Evolutionary conservation across 2,113 vertebrate species (phyloP), one percentile per base, ranked within the genome.

Genomic region (Delphinapterus leucas): DNA sequence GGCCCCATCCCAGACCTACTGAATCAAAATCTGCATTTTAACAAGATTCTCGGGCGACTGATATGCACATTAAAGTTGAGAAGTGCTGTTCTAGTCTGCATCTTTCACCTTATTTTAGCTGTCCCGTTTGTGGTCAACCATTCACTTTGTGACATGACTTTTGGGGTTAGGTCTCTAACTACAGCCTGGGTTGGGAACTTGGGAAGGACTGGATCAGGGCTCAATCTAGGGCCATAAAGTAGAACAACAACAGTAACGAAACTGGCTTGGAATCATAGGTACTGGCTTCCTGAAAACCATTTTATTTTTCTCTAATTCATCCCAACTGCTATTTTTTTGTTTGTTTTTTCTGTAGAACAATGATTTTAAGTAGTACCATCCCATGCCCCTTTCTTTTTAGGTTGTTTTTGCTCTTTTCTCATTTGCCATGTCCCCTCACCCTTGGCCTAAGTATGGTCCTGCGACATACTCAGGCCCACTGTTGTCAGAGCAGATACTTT

Each of bases 251-350:
- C 2, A 61, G 23, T 17, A 81, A 55, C 71, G 93, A 82, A 93
- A 61, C 6, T 65, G 10, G 4, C 58, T 95, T 63, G 17, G 12
- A 92, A 61, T 87, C 83, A 38, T 44, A 81, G 17, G 31, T 73
- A 67, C 5, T 85, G 31, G 4, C 28, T 87, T 89, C 49, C 21
- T 93, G 49, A 92, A 96, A 97, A 73, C 7, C 80, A 18, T 74
- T 82, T 83, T 58, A 47, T 79, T 94, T 89, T 93, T 83, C 74
- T 96, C 55, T 82, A n/a, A 73, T 90, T 95, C 28, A 79, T 60
- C 8, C n/a, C 70, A 90, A 88, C 36, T 55, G 18, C 17, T 74
- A n/a, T 36, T 63, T 82, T 84, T 63, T 9, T 23, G 58, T 41
- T 73, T 31, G 10, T 55, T 79, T 31, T 44, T 18, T 8, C 28